Evolutionary conservation across 2,888 invertebrate genomes (phyloP).

Genomic region (Rhyacophila evoluta): DNA sequence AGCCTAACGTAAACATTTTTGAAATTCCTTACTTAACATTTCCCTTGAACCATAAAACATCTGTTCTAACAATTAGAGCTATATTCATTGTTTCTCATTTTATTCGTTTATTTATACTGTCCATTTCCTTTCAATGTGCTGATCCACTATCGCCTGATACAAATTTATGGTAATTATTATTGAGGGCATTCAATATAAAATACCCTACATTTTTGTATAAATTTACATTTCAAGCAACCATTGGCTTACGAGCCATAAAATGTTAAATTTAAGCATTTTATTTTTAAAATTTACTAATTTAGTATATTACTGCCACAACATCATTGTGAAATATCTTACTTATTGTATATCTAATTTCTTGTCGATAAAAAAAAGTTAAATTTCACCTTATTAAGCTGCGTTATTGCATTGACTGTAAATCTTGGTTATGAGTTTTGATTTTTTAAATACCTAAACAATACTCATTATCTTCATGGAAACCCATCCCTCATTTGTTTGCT

Average conservation of each 20-base stretch:
- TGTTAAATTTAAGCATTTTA: no score
- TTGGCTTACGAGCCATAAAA: background rate
- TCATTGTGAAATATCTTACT: no score
- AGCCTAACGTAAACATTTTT: background rate
- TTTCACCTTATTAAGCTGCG: no score
- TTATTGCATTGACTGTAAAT: no score
- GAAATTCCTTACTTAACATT: constrained; percentile 11
- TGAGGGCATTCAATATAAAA: constrained; percentile 26
- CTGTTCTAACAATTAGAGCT: constrained; percentile 43
- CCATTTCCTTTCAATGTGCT: constrained; percentile 29
- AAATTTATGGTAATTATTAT: constrained; percentile 41
- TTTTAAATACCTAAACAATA: no score
- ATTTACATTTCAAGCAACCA: background rate
- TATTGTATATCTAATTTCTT: no score
- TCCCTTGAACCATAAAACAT: constrained; percentile 29
- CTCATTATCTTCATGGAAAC: no score
- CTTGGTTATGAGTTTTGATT: no score
- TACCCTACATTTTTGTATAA: background rate
- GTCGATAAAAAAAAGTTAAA: no score
- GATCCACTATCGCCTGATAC: constrained; percentile 27
- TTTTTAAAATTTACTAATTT: no score
- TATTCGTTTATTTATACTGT: constrained; percentile 9
- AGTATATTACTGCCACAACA: no score
- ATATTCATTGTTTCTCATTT: constrained; percentile 39
- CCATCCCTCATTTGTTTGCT: no score